Conservation (phyloP, 1,140 invertebrate genomes). For the Lutraria rhynchaena region DNA sequence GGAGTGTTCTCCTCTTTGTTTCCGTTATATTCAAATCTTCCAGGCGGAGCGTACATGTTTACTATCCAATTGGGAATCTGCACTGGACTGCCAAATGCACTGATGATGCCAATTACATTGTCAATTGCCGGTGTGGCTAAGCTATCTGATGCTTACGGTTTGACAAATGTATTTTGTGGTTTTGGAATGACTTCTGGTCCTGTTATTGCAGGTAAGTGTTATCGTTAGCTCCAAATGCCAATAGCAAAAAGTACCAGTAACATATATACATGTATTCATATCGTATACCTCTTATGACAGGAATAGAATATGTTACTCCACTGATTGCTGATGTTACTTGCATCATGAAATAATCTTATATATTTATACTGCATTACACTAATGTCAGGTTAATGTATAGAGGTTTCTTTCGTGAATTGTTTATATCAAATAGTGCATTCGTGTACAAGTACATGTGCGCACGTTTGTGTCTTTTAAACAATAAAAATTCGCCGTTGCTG, state of each 20-base stretch:
- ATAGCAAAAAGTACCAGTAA: not conserved
- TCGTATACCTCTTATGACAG: not conserved
- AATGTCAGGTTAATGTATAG: too few species aligned
- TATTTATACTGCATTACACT: not conserved
- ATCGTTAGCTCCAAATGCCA: not conserved
- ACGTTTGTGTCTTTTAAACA: not conserved
- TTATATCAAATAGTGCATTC: not conserved
- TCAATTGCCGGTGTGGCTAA: constrained; percentile 26
- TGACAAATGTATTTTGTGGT: constrained; percentile 27
- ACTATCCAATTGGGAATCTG: constrained; percentile 24
- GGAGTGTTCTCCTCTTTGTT: constrained; percentile 16
- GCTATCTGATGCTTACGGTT: constrained; percentile 32
- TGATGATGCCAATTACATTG: constrained; percentile 43
- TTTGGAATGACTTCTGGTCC: constrained; percentile 16
- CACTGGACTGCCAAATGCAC: constrained; percentile 17
- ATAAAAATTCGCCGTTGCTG: not conserved
- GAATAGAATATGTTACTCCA: too few species aligned
- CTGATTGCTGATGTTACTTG: not conserved
- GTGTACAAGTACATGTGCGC: not conserved
- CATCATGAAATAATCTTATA: not conserved
- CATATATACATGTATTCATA: not conserved
- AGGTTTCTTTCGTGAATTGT: too few species aligned
- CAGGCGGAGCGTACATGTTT: constrained; percentile 25
- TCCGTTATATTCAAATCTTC: not conserved
- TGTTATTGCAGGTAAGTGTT: constrained; percentile 23